A percentile compares a stretch with the other conserved stretches of the same genome.
Evolutionary conservation across 2,888 invertebrate genomes (phyloP).

Genomic region (Antitype chi): DNA sequence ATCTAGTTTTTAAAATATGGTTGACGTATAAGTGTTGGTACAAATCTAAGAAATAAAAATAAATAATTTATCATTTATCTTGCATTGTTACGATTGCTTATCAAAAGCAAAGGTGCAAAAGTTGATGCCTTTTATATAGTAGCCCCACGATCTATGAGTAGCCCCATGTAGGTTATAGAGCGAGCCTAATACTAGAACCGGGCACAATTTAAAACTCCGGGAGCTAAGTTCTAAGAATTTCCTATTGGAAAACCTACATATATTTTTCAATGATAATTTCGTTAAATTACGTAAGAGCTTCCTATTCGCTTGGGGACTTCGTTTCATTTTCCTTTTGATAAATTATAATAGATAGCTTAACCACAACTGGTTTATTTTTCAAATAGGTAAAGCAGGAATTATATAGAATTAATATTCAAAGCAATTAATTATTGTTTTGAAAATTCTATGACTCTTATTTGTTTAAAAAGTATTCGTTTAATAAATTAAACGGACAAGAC

Average conservation of each 20-base stretch:
- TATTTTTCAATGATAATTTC: background rate
- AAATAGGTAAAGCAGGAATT: background rate
- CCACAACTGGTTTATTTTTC: background rate
- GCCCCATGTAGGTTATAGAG: no score
- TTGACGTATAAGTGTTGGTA: no score
- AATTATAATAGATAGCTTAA: background rate
- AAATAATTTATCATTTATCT: no score
- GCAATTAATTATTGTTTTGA: background rate
- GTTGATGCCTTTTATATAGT: background rate
- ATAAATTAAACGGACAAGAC: background rate
- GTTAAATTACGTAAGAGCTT: background rate
- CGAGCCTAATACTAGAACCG: background rate
- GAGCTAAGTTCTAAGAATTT: background rate
- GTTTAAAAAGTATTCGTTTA: background rate
- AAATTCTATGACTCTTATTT: background rate
- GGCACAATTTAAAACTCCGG: background rate
- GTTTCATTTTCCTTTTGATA: slow-evolving; percentile 1
- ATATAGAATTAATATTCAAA: background rate
- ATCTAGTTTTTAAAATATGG: no score
- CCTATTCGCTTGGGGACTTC: background rate
- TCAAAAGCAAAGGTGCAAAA: no score
- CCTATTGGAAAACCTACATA: background rate
- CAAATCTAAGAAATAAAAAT: no score
- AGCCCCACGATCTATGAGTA: no score
- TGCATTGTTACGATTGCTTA: background rate